phyloP scores from a whole-genome alignment of 2,113 vertebrate species.

The Corydoras sp. region DNA sequence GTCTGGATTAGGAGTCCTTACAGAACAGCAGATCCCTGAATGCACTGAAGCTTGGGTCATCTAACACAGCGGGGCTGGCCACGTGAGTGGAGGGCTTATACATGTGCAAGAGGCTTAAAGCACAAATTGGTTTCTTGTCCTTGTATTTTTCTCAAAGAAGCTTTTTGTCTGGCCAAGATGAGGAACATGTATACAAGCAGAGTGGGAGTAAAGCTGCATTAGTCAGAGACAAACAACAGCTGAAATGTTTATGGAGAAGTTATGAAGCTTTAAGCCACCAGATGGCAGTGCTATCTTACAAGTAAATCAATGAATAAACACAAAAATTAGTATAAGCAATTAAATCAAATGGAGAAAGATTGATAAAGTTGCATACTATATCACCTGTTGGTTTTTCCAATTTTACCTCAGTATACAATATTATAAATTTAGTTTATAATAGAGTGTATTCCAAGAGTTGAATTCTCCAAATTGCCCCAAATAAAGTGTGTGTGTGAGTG shows the following conservation, averaged over 20 bases:
- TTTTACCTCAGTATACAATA: too few species aligned
- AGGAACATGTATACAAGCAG: constrained; percentile 24
- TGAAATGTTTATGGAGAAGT: too few species aligned
- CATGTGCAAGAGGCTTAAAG: constrained; percentile 43
- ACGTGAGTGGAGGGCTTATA: constrained; percentile 14
- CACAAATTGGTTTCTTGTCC: constrained; percentile 35
- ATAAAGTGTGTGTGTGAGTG: too few species aligned
- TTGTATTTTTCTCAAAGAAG: constrained; percentile 26
- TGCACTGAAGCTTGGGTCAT: constrained; percentile 13
- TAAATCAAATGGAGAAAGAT: neutral
- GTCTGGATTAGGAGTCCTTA: constrained; percentile 30
- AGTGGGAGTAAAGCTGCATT: constrained; percentile 50
- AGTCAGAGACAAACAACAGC: constrained; percentile 25
- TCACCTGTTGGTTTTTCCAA: too few species aligned
- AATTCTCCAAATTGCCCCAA: too few species aligned
- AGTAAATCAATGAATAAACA: neutral
- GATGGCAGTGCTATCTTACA: constrained; percentile 53
- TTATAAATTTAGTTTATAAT: too few species aligned
- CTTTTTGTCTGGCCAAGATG: constrained; percentile 38
- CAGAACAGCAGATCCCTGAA: constrained; percentile 10
- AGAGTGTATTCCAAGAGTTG: too few species aligned
- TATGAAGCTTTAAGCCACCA: constrained; percentile 42
- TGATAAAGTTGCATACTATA: too few species aligned
- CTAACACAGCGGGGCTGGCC: neutral
- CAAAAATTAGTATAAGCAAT: neutral